A percentile compares a stretch with the other conserved stretches of the same genome.
Evolutionary conservation across 1,140 invertebrate genomes (phyloP).

Genomic region (Nixonia krombeini): DNA sequence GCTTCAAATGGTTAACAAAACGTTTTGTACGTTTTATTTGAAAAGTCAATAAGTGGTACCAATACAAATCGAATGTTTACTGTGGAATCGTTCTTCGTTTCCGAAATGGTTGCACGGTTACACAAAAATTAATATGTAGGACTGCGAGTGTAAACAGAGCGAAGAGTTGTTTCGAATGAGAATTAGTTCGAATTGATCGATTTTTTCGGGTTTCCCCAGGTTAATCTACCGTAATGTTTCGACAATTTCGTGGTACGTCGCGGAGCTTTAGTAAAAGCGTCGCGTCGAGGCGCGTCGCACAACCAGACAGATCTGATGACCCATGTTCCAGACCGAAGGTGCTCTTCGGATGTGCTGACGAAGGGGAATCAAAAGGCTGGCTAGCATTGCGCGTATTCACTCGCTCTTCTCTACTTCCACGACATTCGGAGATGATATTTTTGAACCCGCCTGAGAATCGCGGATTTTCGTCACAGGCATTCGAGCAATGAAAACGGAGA

Average conservation of each 20-base stretch:
- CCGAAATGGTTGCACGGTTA: no score
- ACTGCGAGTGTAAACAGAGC: no score
- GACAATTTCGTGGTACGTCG: not conserved
- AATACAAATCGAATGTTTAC: no score
- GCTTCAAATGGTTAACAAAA: no score
- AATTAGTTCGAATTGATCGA: no score
- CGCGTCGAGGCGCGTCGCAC: conserved; percentile 3
- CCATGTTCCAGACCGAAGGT: conserved; percentile 17
- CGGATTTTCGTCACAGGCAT: conserved; percentile 20
- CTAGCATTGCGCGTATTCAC: conserved; percentile 34
- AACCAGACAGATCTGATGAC: conserved; percentile 11
- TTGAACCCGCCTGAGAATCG: conserved; percentile 20
- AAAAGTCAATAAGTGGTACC: no score
- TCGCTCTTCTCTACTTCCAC: conserved; percentile 12
- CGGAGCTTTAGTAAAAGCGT: not conserved
- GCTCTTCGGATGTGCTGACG: conserved; percentile 31
- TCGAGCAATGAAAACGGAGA: conserved; percentile 10
- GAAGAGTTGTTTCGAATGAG: no score
- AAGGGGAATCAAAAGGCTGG: conserved; percentile 38
- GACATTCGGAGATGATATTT: conserved; percentile 26
- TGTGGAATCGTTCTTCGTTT: no score
- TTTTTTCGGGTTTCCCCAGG: no score
- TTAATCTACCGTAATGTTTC: no score
- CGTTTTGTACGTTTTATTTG: no score
- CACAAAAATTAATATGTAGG: no score